phyloP scores from a whole-genome alignment of 2,113 vertebrate genomes.

The Rhinolophus sinicus region DNA sequence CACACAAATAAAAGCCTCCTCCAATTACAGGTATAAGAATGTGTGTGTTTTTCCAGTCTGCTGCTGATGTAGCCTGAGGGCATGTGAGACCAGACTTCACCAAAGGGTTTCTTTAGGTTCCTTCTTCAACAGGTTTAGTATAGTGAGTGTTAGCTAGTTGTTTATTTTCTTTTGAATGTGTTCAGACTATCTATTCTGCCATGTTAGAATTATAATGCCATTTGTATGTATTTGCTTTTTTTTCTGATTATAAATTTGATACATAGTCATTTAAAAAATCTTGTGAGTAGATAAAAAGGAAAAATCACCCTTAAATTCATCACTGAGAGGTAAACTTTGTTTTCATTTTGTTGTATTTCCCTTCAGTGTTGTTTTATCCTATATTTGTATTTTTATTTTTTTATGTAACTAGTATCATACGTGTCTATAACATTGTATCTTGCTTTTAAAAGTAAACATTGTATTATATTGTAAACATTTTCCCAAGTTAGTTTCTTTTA shows the following conservation, averaged over 20 bases:
- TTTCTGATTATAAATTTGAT: not conserved
- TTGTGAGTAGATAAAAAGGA: not conserved
- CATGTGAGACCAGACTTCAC: not conserved
- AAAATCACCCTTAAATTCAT: slow-evolving; percentile 12
- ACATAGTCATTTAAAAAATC: not conserved
- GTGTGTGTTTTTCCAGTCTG: not conserved
- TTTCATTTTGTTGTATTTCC: slow-evolving; percentile 1
- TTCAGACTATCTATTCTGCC: not conserved
- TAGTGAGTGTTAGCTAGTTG: not conserved
- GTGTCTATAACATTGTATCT: not conserved
- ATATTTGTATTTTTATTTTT: not conserved
- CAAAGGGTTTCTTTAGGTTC: not conserved
- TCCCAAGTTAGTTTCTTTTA: not conserved
- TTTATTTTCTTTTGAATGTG: slow-evolving; percentile 40
- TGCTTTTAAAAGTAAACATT: not conserved
- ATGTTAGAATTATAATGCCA: not conserved
- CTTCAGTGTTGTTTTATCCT: not conserved
- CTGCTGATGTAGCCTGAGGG: not conserved
- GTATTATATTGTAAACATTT: not conserved
- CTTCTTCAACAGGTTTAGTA: not conserved
- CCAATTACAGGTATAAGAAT: not conserved
- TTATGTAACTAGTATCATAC: not conserved
- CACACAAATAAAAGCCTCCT: not conserved
- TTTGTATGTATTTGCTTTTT: not conserved
- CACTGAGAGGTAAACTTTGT: not conserved